phyloP scores from a whole-genome alignment of 2,113 vertebrate species.

The Hydropotes inermis region DNA sequence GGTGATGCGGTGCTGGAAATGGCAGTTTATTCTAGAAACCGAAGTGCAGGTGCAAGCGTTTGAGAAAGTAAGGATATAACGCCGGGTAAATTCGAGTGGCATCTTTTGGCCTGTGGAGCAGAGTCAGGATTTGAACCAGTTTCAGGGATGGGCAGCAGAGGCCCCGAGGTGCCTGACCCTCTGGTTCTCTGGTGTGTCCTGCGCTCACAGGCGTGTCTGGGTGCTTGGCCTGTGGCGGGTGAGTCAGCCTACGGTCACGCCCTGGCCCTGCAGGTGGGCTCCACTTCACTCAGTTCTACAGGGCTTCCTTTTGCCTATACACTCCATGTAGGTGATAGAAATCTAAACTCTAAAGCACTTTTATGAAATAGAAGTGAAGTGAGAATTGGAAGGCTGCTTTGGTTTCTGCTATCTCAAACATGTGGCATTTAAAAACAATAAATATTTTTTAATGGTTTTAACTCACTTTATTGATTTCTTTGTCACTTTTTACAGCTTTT shows the following conservation, averaged over 20 bases:
- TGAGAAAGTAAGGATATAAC: not conserved
- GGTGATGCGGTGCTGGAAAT: not conserved
- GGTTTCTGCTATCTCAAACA: slow-evolving; percentile 15
- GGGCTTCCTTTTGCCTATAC: slow-evolving; percentile 32
- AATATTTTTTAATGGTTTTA: slow-evolving; percentile 55
- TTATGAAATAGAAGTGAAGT: not conserved
- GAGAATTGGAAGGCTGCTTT: not conserved
- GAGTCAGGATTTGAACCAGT: not conserved
- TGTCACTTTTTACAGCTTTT: slow-evolving; percentile 42
- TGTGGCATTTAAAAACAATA: slow-evolving; percentile 45
- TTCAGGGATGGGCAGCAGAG: not conserved
- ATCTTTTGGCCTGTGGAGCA: not conserved
- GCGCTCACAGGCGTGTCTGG: not conserved
- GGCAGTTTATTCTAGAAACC: not conserved
- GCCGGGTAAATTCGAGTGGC: not conserved
- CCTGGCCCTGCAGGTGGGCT: not conserved
- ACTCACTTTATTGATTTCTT: slow-evolving; percentile 23
- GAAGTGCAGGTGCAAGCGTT: not conserved
- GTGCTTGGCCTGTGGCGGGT: not conserved
- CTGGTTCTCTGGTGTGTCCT: fast-evolving
- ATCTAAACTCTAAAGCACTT: slow-evolving; percentile 42
- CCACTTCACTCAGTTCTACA: not conserved
- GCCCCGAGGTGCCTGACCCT: not conserved
- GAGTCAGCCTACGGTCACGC: too few relatives aligned
- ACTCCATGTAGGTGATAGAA: slow-evolving; percentile 61